Evolutionary conservation across 1,140 invertebrate genomes (phyloP), one percentile per base, ranked within the genome.

Genomic region (Apis florea): DNA sequence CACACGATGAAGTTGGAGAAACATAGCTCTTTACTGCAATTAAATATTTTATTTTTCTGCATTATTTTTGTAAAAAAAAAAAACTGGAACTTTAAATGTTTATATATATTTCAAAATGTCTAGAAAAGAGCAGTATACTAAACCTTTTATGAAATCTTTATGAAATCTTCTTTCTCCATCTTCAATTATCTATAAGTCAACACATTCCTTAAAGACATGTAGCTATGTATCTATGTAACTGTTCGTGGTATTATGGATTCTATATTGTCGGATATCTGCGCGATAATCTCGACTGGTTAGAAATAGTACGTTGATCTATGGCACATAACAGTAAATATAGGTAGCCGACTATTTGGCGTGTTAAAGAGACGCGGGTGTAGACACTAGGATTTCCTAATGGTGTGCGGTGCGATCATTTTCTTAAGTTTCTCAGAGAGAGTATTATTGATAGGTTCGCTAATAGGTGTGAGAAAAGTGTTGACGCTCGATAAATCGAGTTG

Each of bases 391-490:
- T 69, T 69, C 47, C 40, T 69, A 69, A 69, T 69, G 47, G 21
- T 51, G 15, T 47, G 21, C 19, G 47, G 17, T 66, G 63, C 31
- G 63, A 66, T 66, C 63, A 11, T 66, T 66, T 66, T 31, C n/a
- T n/a, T n/a, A 47, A 24, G 47, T 69, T 24, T 63, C 61, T 63
- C 61, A 26, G 24, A 63, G 61, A 10, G 61, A 31, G n/a, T 49
- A 69, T 51, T 69, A 69, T 69, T 51, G 47, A 69, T 69, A 69
- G 67, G 67, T 51, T 69, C n/a, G 15, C 13, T 69, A 69, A 69
- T 51, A 69, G 47, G 47, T 69, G 67, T 69, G 67, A 69, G 47
- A 69, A 69, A 69, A 69, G 67, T 12, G 67, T 51, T 17, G 67
- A 49, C 40, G 40, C 12, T 47, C 47, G 15, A 49, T 69, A 69